phyloP scores from a whole-genome alignment of 2,113 vertebrate genomes.

The Halcyon malimbica region DNA sequence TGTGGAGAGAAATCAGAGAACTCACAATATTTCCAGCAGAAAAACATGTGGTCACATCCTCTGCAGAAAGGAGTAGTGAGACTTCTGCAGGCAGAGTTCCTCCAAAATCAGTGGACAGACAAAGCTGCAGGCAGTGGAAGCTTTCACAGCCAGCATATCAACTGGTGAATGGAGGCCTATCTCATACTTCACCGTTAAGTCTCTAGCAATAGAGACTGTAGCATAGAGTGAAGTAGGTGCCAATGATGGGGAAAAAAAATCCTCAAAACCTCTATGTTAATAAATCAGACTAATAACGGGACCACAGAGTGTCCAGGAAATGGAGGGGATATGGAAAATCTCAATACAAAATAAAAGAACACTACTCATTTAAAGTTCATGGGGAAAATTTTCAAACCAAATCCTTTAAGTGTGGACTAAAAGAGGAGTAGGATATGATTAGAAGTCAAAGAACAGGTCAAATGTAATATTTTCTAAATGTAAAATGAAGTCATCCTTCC shows the following conservation, averaged over 20 bases:
- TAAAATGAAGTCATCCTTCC: not conserved
- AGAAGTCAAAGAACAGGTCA: not conserved
- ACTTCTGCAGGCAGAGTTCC: not conserved
- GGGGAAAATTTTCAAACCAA: not conserved
- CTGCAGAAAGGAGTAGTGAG: not conserved
- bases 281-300: not conserved
- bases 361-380: not conserved
- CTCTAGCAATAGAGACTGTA: not conserved
- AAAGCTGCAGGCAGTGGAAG: not conserved
- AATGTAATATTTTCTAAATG: not conserved
- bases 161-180: fast-evolving
- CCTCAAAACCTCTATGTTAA: not conserved
- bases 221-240: not conserved
- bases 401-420: not conserved
- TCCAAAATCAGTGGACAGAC: fast-evolving
- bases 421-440: not conserved
- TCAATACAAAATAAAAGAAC: not conserved
- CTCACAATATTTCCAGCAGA: not conserved
- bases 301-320: not conserved
- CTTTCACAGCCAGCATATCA: not conserved
- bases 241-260: not conserved
- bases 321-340: not conserved
- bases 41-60: fast-evolving
- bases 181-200: not conserved
- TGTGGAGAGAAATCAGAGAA: not conserved